These are phyloP conservation scores for Ophioderma brevispina DNA, from an alignment of 35 echinoderm and acorn worm species.

Conservation along the genomic window DNA sequence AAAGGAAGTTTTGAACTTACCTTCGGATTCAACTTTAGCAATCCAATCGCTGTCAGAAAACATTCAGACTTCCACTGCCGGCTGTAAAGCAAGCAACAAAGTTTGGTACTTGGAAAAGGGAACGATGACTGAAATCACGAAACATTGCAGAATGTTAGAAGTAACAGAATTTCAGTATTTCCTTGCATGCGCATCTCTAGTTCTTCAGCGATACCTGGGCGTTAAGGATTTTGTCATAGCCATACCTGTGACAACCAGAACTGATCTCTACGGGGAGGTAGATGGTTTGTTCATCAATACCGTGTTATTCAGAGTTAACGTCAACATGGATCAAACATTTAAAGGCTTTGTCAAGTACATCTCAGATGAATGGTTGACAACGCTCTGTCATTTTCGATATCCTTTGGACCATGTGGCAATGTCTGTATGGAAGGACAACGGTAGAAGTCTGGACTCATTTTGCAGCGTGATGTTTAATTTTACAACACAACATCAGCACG, in stretches of 20 bases:
- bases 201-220: not conserved
- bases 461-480: conserved; percentile 11
- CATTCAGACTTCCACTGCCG: not conserved
- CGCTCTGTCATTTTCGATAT: not conserved
- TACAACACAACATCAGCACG: not conserved
- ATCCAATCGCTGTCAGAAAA: not conserved
- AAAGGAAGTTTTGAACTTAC: not conserved
- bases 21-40: not conserved
- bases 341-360: not conserved
- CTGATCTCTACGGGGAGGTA: not conserved
- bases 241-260: conserved; percentile 13
- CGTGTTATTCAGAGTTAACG: not conserved
- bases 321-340: not conserved
- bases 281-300: conserved; percentile 23
- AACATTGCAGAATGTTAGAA: not conserved
- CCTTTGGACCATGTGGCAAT: not conserved
- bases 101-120: not conserved
- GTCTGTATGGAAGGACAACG: not conserved
- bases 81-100: not conserved
- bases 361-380: not conserved
- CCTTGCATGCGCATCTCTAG: conserved; percentile 1
- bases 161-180: conserved; percentile 5
- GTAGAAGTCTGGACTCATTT: not conserved
- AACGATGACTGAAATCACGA: not conserved
- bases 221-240: conserved; percentile 11